Evolutionary conservation across 1,140 invertebrate species (phyloP).

Genomic region (Cydia strobilella): DNA sequence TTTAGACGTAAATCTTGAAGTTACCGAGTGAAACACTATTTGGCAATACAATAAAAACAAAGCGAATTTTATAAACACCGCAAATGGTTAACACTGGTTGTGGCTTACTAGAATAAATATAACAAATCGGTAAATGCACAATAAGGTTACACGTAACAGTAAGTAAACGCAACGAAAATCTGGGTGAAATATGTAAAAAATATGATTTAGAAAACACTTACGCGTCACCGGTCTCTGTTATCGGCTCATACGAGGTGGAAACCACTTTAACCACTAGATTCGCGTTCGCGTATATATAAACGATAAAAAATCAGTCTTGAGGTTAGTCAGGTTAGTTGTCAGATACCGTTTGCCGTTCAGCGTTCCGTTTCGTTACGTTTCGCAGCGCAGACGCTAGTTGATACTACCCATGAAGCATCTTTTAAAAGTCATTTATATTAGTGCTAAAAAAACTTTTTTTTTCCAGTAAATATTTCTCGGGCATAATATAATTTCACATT

Average conservation of each 20-base stretch:
- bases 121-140: constrained; percentile 13
- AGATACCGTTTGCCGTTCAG: constrained; percentile 34
- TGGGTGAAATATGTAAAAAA: neutral
- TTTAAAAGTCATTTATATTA: neutral
- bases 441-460: too few relatives aligned
- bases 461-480: too few relatives aligned
- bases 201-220: constrained; percentile 12
- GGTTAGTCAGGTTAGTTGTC: constrained; percentile 55
- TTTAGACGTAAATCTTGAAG: neutral
- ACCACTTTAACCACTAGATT: constrained; percentile 35
- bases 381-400: constrained; percentile 3
- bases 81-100: neutral
- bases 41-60: constrained; percentile 2
- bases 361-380: constrained; percentile 21
- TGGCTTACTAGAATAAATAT: neutral
- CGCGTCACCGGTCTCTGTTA: constrained; percentile 1
- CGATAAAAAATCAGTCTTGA: constrained; percentile 57
- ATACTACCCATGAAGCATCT: neutral
- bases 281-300: constrained; percentile 41
- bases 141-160: constrained; percentile 6
- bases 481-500: too few relatives aligned
- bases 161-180: neutral
- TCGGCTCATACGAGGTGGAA: constrained; percentile 36
- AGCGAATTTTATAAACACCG: neutral
- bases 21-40: neutral